These are phyloP conservation scores for Haemorhous mexicanus DNA, from an alignment of 2,113 vertebrate genomes.

Conservation along the genomic window DNA sequence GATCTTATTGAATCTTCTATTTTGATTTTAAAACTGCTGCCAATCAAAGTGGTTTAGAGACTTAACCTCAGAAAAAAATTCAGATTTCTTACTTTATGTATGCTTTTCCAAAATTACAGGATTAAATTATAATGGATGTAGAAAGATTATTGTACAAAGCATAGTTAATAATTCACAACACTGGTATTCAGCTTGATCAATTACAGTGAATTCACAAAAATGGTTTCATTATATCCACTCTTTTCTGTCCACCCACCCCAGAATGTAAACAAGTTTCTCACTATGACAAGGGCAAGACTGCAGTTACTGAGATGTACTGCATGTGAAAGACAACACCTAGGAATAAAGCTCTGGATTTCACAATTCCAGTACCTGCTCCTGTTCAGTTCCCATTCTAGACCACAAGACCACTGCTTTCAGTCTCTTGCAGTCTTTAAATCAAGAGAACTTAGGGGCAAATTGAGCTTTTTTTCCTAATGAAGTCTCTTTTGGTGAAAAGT, in stretches of 20 bases:
- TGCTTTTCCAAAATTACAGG: constrained; percentile 20
- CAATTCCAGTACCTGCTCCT: neutral
- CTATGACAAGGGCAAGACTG: constrained; percentile 26
- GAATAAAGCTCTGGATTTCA: constrained; percentile 16
- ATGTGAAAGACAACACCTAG: constrained; percentile 13
- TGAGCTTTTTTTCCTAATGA: constrained; percentile 5
- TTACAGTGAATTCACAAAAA: constrained; percentile 52
- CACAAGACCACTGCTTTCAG: neutral
- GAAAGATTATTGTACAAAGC: constrained; percentile 35
- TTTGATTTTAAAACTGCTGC: constrained; percentile 38
- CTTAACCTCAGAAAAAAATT: constrained; percentile 25
- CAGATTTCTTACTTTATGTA: constrained; percentile 10
- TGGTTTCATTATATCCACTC: neutral
- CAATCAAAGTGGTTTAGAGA: constrained; percentile 27
- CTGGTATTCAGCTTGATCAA: neutral
- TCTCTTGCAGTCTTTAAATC: neutral
- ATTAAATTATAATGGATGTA: constrained; percentile 38
- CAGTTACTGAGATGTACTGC: neutral
- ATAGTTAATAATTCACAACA: constrained; percentile 47
- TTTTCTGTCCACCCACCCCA: constrained; percentile 10
- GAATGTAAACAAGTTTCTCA: constrained; percentile 37
- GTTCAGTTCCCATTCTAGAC: neutral
- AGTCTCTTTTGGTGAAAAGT: constrained; percentile 16
- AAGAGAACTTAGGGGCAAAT: constrained; percentile 20
- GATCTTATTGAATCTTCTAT: neutral